These are phyloP conservation scores for Pardosa pseudoannulata DNA, from an alignment of 2,888 invertebrate species.

Conservation along the genomic window DNA sequence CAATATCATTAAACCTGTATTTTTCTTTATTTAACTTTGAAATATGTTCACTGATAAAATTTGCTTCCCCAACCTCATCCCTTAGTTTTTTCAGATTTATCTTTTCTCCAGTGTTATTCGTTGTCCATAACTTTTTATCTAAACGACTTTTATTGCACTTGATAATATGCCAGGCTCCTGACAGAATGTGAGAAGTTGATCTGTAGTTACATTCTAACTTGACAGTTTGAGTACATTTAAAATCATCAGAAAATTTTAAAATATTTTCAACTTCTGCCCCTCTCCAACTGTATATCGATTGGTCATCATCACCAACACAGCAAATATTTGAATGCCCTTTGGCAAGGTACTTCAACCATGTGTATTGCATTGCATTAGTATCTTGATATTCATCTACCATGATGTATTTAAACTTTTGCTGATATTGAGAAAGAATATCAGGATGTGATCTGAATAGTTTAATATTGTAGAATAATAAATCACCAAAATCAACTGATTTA, in stretches of 20 bases:
- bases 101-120: neutral
- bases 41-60: neutral
- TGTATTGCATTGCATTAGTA: slow-evolving; percentile 65
- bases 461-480: neutral
- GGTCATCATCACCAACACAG: slow-evolving; percentile 70
- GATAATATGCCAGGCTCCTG: slow-evolving; percentile 25
- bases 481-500: neutral
- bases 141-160: neutral
- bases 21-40: too few species aligned
- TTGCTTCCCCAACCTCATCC: neutral
- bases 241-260: slow-evolving; percentile 17
- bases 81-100: neutral
- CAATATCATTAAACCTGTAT: neutral
- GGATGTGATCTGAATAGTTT: neutral
- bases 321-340: neutral
- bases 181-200: slow-evolving; percentile 5
- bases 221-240: neutral
- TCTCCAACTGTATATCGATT: slow-evolving; percentile 67
- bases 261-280: slow-evolving; percentile 64
- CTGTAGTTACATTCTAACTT: slow-evolving; percentile 68
- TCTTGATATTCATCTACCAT: slow-evolving; percentile 73
- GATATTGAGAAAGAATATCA: slow-evolving; percentile 26
- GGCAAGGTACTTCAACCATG: slow-evolving; percentile 18
- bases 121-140: neutral
- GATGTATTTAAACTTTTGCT: slow-evolving; percentile 46